Conservation (phyloP, 2,797 vertebrate genomes). For the Galaxias olidus region DNA sequence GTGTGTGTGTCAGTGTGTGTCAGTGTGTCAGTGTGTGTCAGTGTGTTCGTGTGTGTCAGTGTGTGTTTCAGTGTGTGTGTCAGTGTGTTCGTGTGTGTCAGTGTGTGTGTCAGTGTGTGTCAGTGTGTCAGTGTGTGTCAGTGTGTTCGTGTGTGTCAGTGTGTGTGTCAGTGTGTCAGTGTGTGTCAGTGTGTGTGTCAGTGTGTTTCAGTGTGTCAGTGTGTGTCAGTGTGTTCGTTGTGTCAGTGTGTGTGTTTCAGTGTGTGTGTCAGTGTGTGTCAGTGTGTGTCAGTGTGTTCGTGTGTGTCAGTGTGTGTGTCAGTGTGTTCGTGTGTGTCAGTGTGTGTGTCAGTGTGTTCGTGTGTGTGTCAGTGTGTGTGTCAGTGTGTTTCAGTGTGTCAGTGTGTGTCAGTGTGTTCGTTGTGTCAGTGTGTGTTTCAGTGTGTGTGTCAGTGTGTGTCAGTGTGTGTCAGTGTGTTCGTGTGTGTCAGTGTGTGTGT, state of each 20-base stretch:
- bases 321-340: not conserved
- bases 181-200: conserved; percentile 15
- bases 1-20: conserved; percentile 5
- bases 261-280: conserved; percentile 1
- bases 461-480: conserved; percentile 10
- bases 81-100: not conserved
- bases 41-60: conserved; percentile 8
- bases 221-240: not conserved
- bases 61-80: not conserved
- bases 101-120: conserved; percentile 1
- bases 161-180: conserved; percentile 9
- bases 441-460: conserved; percentile 5
- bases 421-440: conserved; percentile 7
- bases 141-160: too few species aligned
- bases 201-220: conserved; percentile 2
- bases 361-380: not conserved
- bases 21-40: conserved; percentile 7
- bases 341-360: not conserved
- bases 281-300: conserved; percentile 1
- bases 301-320: conserved; percentile 11
- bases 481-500: conserved; percentile 7
- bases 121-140: not conserved
- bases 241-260: not conserved
- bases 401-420: not conserved
- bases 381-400: not conserved